Base-by-base conservation (phyloP, 2,113 vertebrate species). In the Panthera uncia region DNA sequence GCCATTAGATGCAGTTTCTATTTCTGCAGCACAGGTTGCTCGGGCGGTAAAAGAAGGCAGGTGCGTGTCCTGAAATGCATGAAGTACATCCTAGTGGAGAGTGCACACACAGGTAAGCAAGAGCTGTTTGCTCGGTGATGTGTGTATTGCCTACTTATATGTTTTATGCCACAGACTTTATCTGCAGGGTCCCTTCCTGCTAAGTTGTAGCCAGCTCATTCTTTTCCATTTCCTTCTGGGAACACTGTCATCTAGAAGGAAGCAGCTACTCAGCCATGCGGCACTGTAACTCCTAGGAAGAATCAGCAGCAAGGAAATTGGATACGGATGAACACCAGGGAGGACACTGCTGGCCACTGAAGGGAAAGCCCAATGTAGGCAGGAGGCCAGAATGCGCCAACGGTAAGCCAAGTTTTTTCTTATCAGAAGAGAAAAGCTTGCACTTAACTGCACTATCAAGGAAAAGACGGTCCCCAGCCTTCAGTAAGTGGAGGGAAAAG, bases 401-500 rank as follows among this genome's bases (percentile, higher is more conserved):
- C 41, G 73, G 65, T 65, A 87, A 94, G 96, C 16, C 1, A 89
- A 94, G 68, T 55, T 63, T 87, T 89, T 82, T 79, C 87, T 98
- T 97, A 96, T 96, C 95, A 38, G 69, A 4, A 76, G 31, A 87
- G 50, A 91, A 82, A 96, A 92, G 79, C 87, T 95, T 91, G 95
- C 18, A 19, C 21, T 82, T 52, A 81, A 25, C 52, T 25, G 38
- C 21, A 1, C 13, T 97, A 94, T 96, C 96, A 91, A 92, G 48
- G 78, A 87, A 41, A 55, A 74, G 48, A 38, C 78, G 36, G 57
- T 84, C 68, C n/a, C 79, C 73, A 66, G 12, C 41, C 90, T 68
- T 92, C 83, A 86, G 10, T 78, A 94, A 91, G 78, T 63, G 90
- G 96, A 95, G 94, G 95, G 94, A 94, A 96, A 96, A 57, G 84